phyloP scores from a whole-genome alignment of 2,797 vertebrate genomes.

The Intellagama lesueurii region DNA sequence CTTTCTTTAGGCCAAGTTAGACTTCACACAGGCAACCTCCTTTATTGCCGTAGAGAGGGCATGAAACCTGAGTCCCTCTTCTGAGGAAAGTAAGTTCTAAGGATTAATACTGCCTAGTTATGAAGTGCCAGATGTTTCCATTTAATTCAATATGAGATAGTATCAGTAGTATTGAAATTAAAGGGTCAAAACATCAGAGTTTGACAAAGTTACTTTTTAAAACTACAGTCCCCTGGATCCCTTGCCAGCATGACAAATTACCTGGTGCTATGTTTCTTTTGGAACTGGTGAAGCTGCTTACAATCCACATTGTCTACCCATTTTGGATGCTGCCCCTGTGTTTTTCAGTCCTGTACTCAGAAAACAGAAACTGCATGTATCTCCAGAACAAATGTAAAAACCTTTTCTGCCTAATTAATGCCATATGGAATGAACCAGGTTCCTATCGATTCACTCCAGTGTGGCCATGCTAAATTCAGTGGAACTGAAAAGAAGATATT shows the following conservation, averaged over 20 bases:
- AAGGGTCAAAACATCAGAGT: background rate
- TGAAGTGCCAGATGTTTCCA: background rate
- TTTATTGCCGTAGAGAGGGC: background rate
- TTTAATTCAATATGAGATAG: background rate
- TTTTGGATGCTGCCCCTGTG: background rate
- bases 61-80: background rate
- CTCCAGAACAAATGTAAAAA: background rate
- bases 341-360: background rate
- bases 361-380: background rate
- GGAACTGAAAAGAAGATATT: background rate
- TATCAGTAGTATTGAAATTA: background rate
- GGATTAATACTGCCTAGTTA: background rate
- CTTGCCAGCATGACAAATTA: background rate
- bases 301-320: background rate
- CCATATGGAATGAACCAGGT: background rate
- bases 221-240: background rate
- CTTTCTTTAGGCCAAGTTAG: background rate
- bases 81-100: background rate
- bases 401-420: background rate
- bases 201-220: background rate
- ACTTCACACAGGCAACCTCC: slow-evolving; percentile 11
- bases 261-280: background rate
- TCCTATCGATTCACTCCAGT: background rate
- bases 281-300: background rate
- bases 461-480: background rate